Evolutionary conservation across 2,888 invertebrate species (phyloP).

Genomic region (Cephus sareptanus): DNA sequence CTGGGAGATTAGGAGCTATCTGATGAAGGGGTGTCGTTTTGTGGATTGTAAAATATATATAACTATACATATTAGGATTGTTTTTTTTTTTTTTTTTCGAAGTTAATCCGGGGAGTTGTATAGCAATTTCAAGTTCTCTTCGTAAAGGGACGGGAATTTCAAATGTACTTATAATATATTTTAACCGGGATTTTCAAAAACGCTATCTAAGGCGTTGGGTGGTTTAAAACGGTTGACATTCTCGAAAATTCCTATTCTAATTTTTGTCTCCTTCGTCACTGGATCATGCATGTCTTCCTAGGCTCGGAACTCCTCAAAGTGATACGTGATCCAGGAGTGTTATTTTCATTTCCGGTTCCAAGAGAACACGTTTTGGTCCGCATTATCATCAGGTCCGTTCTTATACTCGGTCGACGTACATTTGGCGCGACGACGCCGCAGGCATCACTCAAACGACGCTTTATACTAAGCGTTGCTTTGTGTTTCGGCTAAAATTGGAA

Average conservation of each 20-base stretch:
- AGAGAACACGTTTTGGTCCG: constrained; percentile 83
- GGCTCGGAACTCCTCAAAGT: constrained; percentile 49
- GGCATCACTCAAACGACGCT: constrained; percentile 85
- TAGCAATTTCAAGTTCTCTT: not conserved
- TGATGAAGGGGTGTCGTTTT: not conserved
- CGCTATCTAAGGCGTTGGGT: not conserved
- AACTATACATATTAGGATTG: not conserved
- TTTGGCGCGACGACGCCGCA: constrained; percentile 92
- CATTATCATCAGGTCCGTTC: constrained; percentile 90
- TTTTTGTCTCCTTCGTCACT: constrained; percentile 37
- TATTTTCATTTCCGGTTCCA: constrained; percentile 72
- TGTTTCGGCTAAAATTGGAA: constrained; percentile 50
- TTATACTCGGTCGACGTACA: constrained; percentile 85
- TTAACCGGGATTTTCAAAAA: not conserved
- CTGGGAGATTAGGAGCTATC: not conserved
- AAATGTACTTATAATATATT: not conserved
- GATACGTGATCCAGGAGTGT: constrained; percentile 55
- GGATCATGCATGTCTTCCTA: constrained; percentile 52
- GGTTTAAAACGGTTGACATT: not conserved
- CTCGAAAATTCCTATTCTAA: not conserved
- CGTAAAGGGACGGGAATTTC: not conserved
- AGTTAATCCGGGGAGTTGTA: not conserved
- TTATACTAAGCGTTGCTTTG: constrained; percentile 79
- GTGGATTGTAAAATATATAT: not conserved
- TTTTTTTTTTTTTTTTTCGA: not conserved